phyloP scores from a whole-genome alignment of 2,797 vertebrate species.

The Liparis tanakae region DNA sequence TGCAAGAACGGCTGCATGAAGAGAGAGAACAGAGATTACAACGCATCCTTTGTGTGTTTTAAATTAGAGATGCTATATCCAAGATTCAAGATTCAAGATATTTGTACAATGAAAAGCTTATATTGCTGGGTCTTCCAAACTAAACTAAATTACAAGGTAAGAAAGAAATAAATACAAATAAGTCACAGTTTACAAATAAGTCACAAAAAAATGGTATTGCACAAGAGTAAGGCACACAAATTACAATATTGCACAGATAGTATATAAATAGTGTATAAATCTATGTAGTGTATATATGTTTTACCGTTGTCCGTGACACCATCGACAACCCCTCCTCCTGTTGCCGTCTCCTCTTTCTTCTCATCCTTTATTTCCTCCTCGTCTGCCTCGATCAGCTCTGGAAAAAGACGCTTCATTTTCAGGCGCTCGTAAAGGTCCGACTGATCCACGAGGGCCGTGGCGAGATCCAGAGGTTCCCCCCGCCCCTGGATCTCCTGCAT shows the following conservation, averaged over 20 bases:
- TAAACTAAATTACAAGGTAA: too few relatives aligned
- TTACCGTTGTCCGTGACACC: constrained; percentile 56
- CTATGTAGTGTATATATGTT: too few relatives aligned
- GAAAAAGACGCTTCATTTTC: constrained; percentile 89
- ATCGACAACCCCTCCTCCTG: constrained; percentile 59
- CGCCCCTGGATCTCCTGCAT: constrained; percentile 43
- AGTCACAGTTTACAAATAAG: too few relatives aligned
- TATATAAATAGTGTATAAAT: too few relatives aligned
- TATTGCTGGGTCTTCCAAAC: too few relatives aligned
- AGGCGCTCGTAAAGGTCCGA: constrained; percentile 86
- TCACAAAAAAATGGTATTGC: too few relatives aligned
- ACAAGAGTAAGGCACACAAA: too few relatives aligned
- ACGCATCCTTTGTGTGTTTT: background rate
- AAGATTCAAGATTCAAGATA: too few relatives aligned
- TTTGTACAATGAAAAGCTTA: too few relatives aligned
- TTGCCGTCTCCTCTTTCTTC: constrained; percentile 46
- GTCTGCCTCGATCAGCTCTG: constrained; percentile 84
- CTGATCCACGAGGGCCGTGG: constrained; percentile 91
- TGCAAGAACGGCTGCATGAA: background rate
- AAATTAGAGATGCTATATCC: too few relatives aligned
- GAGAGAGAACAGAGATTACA: background rate
- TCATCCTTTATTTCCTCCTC: constrained; percentile 51
- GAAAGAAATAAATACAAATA: too few relatives aligned
- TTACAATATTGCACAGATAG: too few relatives aligned
- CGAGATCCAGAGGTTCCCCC: constrained; percentile 75